A percentile compares a stretch with the other conserved stretches of the same genome.
Evolutionary conservation across 2,888 invertebrate genomes (phyloP).

Genomic region (Pyrrhia umbra): DNA sequence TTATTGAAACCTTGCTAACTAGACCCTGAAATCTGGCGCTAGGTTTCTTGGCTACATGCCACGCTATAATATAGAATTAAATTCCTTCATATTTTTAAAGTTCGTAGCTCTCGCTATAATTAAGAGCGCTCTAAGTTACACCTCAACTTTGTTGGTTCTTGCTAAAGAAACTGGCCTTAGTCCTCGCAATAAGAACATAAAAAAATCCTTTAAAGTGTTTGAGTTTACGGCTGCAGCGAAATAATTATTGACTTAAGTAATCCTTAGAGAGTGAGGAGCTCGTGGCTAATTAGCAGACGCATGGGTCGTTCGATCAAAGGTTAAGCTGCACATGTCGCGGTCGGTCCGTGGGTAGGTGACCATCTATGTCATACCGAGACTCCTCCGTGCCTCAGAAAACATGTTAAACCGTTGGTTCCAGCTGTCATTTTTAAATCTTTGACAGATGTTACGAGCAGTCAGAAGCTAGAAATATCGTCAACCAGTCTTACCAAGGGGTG

Average conservation of each 20-base stretch:
- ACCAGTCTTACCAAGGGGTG: too few relatives aligned
- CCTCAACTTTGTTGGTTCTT: slow-evolving; percentile 26
- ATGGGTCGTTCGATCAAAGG: too few relatives aligned
- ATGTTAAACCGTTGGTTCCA: too few relatives aligned
- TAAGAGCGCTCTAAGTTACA: slow-evolving; percentile 30
- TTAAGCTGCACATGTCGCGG: too few relatives aligned
- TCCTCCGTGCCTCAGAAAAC: too few relatives aligned
- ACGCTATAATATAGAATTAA: slow-evolving; percentile 32
- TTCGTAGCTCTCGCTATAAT: slow-evolving; percentile 40
- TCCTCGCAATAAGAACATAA: slow-evolving; percentile 2
- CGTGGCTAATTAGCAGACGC: too few relatives aligned
- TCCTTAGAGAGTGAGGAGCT: not conserved
- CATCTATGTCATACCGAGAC: too few relatives aligned
- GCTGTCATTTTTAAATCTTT: too few relatives aligned
- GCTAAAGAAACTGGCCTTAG: slow-evolving; percentile 1
- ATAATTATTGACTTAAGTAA: slow-evolving; percentile 11
- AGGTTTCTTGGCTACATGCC: slow-evolving; percentile 49
- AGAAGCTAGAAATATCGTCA: too few relatives aligned
- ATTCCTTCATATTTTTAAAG: slow-evolving; percentile 47
- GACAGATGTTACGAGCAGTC: too few relatives aligned
- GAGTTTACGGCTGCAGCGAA: slow-evolving; percentile 12
- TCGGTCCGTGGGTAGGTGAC: too few relatives aligned
- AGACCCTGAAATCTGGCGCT: slow-evolving; percentile 40
- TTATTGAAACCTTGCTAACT: slow-evolving; percentile 49
- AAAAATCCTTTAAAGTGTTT: slow-evolving; percentile 9